These are phyloP conservation scores for Atrina japonica DNA, from an alignment of 2,888 invertebrate genomes.

Conservation along the genomic window DNA sequence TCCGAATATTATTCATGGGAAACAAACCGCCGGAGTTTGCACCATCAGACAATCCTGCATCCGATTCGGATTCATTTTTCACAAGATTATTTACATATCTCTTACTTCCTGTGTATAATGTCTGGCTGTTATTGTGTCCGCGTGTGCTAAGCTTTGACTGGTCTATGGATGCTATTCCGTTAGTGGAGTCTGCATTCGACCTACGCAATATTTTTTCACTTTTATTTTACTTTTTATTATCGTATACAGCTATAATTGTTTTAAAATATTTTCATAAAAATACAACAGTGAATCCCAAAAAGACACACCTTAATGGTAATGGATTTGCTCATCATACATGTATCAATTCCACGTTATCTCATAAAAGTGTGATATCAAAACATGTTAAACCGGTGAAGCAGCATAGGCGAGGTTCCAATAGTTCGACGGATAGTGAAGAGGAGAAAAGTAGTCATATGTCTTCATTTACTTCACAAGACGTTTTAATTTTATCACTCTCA, in stretches of 20 bases:
- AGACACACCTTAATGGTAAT: conserved; percentile 65
- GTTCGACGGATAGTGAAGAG: conserved; percentile 61
- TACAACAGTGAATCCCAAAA: conserved; percentile 18
- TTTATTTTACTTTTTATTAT: conserved; percentile 85
- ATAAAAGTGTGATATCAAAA: conserved; percentile 11
- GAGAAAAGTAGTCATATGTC: conserved; percentile 18
- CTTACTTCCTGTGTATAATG: conserved; percentile 95
- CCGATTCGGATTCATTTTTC: conserved; percentile 90
- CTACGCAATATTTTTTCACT: conserved; percentile 89
- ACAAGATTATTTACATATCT: conserved; percentile 94
- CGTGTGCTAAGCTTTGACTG: conserved; percentile 96
- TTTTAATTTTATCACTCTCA: conserved; percentile 82
- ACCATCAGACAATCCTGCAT: conserved; percentile 96
- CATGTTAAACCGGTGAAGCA: conserved; percentile 9
- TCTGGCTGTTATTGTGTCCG: conserved; percentile 92
- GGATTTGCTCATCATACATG: conserved; percentile 54
- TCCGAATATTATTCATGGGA: conserved; percentile 89
- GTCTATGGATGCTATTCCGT: conserved; percentile 98
- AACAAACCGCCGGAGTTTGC: conserved; percentile 90
- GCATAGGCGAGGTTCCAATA: conserved; percentile 48
- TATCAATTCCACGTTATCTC: no score
- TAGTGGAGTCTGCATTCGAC: conserved; percentile 90
- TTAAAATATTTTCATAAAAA: conserved; percentile 55
- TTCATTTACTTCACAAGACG: conserved; percentile 46
- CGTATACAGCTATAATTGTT: conserved; percentile 61